Conservation (phyloP, 1,140 invertebrate species). For the Drosophila leontia region DNA sequence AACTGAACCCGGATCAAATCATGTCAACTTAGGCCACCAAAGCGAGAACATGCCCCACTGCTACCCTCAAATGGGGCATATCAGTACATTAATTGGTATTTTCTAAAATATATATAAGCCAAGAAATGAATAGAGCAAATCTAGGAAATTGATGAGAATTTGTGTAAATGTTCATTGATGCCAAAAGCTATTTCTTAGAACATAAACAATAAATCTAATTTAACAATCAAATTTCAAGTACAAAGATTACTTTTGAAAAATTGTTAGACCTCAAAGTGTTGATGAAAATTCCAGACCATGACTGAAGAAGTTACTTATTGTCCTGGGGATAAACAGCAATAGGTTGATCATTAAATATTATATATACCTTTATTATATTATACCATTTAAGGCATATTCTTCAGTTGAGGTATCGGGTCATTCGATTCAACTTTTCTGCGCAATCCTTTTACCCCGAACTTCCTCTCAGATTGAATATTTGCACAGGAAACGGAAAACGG, state of each 20-base stretch:
- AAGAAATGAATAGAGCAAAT: neutral
- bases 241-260: no score
- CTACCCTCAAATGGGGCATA: conserved; percentile 2
- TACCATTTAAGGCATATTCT: neutral
- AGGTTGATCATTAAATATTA: no score
- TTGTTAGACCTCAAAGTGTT: no score
- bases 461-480: conserved; percentile 28
- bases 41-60: neutral
- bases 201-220: no score
- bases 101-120: neutral
- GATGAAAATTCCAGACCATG: no score
- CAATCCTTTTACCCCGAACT: conserved; percentile 8
- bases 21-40: conserved; percentile 36
- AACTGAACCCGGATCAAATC: conserved; percentile 39
- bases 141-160: no score
- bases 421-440: neutral
- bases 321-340: no score
- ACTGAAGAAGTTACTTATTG: no score
- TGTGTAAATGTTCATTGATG: neutral
- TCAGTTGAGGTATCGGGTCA: neutral
- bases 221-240: no score
- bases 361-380: no score
- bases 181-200: no score
- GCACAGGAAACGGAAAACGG: conserved; percentile 51
- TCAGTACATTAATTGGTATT: neutral